Percentiles rank a stretch among this genome's conserved stretches.
Conservation (phyloP, 2,888 invertebrate species). For the Clitarchus hookeri region DNA sequence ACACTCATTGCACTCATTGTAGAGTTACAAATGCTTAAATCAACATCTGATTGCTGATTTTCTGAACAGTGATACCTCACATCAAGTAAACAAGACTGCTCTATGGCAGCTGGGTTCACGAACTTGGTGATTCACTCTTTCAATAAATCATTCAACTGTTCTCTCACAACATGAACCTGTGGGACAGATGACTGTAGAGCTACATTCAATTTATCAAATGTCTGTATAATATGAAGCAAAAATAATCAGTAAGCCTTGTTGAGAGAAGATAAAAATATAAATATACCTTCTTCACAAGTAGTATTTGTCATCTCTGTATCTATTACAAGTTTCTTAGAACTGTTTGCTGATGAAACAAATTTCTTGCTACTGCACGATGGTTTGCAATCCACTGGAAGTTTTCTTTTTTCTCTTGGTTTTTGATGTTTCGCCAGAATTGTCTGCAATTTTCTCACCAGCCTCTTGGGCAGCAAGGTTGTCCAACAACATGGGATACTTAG, state of each 20-base stretch:
- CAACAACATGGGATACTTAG: not conserved
- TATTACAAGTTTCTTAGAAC: not conserved
- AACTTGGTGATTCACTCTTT: not conserved
- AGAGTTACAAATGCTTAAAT: not conserved
- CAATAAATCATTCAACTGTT: not conserved
- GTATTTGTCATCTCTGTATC: not conserved
- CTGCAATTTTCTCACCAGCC: not conserved
- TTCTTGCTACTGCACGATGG: not conserved
- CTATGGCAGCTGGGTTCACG: not conserved
- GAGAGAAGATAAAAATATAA: not conserved
- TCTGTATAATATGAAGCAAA: not conserved
- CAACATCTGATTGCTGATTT: not conserved
- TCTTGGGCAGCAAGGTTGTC: not conserved
- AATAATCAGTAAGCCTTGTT: not conserved
- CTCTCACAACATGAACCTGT: not conserved
- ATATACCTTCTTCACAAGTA: not conserved
- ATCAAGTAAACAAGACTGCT: not conserved
- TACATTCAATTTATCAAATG: not conserved
- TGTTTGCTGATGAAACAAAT: not conserved
- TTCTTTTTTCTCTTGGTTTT: not conserved
- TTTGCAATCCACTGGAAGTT: not conserved
- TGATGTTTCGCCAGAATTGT: not conserved
- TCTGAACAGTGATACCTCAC: not conserved
- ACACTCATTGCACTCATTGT: not conserved
- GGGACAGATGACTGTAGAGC: slow-evolving; percentile 10